These are phyloP conservation scores for Mareca penelope DNA, from an alignment of 2,797 vertebrate species.

Conservation along the genomic window DNA sequence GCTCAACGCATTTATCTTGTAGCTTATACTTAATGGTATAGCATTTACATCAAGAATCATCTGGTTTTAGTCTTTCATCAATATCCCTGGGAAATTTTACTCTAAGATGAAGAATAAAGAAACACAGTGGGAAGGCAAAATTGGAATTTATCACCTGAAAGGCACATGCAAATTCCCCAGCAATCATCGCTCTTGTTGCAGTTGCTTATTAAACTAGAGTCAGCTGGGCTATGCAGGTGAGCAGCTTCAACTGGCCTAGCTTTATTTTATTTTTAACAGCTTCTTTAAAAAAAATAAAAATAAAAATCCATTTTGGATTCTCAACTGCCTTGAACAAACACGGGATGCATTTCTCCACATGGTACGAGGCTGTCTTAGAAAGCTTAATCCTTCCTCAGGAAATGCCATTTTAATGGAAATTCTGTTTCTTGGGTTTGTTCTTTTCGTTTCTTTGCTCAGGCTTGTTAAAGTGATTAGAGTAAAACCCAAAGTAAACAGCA, in stretches of 20 bases:
- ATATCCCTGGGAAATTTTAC: background rate
- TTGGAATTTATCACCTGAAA: conserved; percentile 22
- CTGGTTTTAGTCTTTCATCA: conserved; percentile 28
- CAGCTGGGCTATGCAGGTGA: background rate
- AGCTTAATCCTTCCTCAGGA: conserved; percentile 48
- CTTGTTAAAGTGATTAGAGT: conserved; percentile 60
- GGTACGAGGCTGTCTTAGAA: background rate
- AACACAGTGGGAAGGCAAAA: background rate
- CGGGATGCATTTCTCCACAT: background rate
- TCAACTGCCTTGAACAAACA: background rate
- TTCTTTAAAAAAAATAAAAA: background rate
- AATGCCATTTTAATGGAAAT: conserved; percentile 56
- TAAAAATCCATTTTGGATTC: background rate
- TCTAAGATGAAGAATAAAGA: background rate
- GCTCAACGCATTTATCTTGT: conserved; percentile 27
- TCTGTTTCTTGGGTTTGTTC: conserved; percentile 38
- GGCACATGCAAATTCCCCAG: background rate
- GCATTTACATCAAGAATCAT: background rate
- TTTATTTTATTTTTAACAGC: background rate
- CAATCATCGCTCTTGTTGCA: background rate
- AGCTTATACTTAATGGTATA: conserved; percentile 4
- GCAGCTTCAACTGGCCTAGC: background rate
- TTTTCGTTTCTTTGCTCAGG: conserved; percentile 53
- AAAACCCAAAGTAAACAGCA: conserved; percentile 43
- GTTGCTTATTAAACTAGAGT: background rate